Percentiles rank a stretch among this genome's conserved stretches.
Evolutionary conservation across 2,888 invertebrate genomes (phyloP).

Genomic region (Rhodophaea formosa): DNA sequence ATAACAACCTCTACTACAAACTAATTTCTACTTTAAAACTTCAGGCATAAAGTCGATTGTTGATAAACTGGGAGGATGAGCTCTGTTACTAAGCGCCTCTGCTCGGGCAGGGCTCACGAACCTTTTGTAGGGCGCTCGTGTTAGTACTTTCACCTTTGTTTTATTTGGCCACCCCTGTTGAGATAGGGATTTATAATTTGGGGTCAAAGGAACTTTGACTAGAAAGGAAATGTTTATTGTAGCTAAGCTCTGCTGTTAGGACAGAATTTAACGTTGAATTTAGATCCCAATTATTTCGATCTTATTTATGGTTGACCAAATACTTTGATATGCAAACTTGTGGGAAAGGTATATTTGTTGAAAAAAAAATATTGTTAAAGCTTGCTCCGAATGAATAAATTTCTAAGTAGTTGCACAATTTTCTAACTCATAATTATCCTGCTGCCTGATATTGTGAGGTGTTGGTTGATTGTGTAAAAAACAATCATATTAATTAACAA

Average conservation of each 20-base stretch:
- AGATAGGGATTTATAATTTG: conserved; percentile 15
- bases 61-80: conserved; percentile 31
- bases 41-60: conserved; percentile 31
- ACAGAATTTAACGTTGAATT: not conserved
- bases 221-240: not conserved
- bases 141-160: conserved; percentile 62
- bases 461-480: too few relatives aligned
- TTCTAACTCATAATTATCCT: too few relatives aligned
- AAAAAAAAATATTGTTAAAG: too few relatives aligned
- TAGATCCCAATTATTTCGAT: too few relatives aligned
- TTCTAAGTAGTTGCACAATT: too few relatives aligned
- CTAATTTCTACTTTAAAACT: conserved; percentile 23
- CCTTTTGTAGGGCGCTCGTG: conserved; percentile 68
- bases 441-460: too few relatives aligned
- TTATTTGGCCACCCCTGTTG: conserved; percentile 33
- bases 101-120: conserved; percentile 60
- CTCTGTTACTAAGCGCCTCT: conserved; percentile 71
- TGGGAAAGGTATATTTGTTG: too few relatives aligned
- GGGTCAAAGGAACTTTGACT: conserved; percentile 2
- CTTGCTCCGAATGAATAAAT: too few relatives aligned
- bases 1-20: conserved; percentile 46
- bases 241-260: not conserved
- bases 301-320: too few relatives aligned
- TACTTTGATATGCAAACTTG: too few relatives aligned
- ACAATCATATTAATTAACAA: too few relatives aligned